Base-by-base conservation (phyloP, 1,140 invertebrate genomes). In the Zophobas morio region DNA sequence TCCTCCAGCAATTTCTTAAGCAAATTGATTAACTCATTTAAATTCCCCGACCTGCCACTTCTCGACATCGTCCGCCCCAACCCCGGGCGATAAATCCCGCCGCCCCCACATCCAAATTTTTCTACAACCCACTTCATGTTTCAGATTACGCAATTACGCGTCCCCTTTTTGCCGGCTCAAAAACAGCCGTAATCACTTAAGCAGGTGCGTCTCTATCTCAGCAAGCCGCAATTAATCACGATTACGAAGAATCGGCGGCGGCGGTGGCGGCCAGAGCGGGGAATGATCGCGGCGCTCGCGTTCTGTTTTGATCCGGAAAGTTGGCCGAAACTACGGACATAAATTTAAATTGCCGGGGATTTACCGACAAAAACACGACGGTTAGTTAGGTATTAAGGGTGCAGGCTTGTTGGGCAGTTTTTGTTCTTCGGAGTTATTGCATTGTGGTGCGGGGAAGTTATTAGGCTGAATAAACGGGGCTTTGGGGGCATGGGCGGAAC, bases 381-480 rank as follows among this genome's bases (percentile, higher is more conserved):
- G 60, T 66, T 66, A 42, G 60, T 66, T 66, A 66, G 60, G 60
- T 66, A 66, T 66, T 66, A 66, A 33, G 60, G 60, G 60, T 37
- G 2, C 37, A 39, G 36, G 60, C 8, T 40, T 42, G 60, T 42
- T 66, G 5, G 56, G 56, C 1, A 36, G 60, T 39, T 66, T 66
- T 66, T 66, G 20, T 20, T 20, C 20, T 20, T 20, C 20, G 20
- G 20, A 20, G 20, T 20, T 20, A 20, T 20, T 20, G 20, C 20
- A 20, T 20, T 20, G 20, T 20, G 20, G 20, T 20, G 20, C 20
- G 20, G 20, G 20, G 20, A 20, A 20, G 20, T 20, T 20, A 20
- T 20, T 20, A 20, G 20, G 20, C 20, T 20, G 20, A 20, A 20
- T 20, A 20, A 20, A 20, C 20, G 20, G 20, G 20, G 20, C 20